A percentile compares a stretch with the other conserved stretches of the same genome.
These are phyloP conservation scores for Anguilla rostrata DNA, from an alignment of 2,113 vertebrate species.

Conservation along the genomic window DNA sequence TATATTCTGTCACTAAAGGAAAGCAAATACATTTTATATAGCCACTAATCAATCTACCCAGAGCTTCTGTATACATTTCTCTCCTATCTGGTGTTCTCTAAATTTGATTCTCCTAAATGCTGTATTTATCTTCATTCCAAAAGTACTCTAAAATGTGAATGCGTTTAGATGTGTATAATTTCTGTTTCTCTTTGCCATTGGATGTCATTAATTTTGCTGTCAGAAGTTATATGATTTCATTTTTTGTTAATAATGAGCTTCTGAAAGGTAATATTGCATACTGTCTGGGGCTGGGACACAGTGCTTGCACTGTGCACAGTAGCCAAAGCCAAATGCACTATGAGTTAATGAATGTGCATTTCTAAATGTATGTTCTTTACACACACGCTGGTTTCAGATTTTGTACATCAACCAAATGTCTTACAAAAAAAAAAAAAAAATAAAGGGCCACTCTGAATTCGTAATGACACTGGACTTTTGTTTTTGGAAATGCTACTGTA, in stretches of 20 bases:
- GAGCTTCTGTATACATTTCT: constrained; percentile 23
- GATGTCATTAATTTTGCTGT: constrained; percentile 57
- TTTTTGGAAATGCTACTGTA: background rate
- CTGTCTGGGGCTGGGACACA: background rate
- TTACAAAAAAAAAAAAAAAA: background rate
- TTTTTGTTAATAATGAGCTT: constrained; percentile 46
- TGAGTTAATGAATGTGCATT: background rate
- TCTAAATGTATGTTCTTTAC: background rate
- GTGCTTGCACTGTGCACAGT: no score
- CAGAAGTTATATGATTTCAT: constrained; percentile 19
- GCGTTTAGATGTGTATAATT: constrained; percentile 45
- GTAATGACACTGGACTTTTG: background rate
- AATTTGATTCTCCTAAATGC: background rate
- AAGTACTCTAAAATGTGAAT: constrained; percentile 18
- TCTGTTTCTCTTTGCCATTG: constrained; percentile 47
- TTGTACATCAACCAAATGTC: background rate
- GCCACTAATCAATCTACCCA: constrained; percentile 21
- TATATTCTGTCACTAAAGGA: constrained; percentile 26
- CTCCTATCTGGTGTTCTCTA: constrained; percentile 36
- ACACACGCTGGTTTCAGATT: background rate
- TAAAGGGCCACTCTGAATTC: background rate
- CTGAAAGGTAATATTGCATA: background rate
- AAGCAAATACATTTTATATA: constrained; percentile 23
- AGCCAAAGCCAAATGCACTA: background rate
- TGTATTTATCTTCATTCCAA: constrained; percentile 28